Evolutionary conservation across 2,113 vertebrate genomes (phyloP).

Genomic region (Aythya baeri): DNA sequence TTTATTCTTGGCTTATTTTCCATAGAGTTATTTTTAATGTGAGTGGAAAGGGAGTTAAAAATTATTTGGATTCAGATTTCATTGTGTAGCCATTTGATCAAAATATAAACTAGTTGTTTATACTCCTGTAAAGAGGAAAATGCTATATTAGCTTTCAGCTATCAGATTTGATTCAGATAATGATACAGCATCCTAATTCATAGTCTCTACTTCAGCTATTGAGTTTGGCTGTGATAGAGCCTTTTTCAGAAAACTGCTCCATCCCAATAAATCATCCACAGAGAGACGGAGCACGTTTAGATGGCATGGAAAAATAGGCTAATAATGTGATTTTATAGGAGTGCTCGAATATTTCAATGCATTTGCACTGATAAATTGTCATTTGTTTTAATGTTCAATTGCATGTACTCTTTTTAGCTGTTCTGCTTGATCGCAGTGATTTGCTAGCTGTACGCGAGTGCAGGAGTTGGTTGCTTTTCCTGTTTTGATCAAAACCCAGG

Average conservation of each 20-base stretch:
- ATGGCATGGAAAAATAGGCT: background rate
- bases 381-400: background rate
- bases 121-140: conserved; percentile 6
- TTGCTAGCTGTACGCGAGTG: background rate
- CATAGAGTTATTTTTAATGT: conserved; percentile 21
- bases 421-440: background rate
- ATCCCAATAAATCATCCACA: conserved; percentile 26
- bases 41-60: conserved; percentile 44
- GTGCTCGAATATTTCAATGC: background rate
- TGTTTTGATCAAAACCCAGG: conserved; percentile 20
- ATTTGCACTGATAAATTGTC: conserved; percentile 7
- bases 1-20: conserved; percentile 45
- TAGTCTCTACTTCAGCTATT: background rate
- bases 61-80: conserved; percentile 45
- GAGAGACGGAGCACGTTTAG: background rate
- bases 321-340: conserved; percentile 8
- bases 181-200: conserved; percentile 45
- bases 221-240: background rate
- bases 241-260: conserved; percentile 15
- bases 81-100: conserved; percentile 50
- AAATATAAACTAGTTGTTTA: conserved; percentile 34
- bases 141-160: conserved; percentile 18
- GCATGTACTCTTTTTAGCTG: background rate
- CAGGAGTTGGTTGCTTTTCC: conserved; percentile 18
- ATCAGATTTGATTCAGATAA: conserved; percentile 52